Percentiles rank a stretch among this genome's conserved stretches.
These are phyloP conservation scores for Grammomys surdaster DNA, from an alignment of 2,113 vertebrate species.

Conservation along the genomic window DNA sequence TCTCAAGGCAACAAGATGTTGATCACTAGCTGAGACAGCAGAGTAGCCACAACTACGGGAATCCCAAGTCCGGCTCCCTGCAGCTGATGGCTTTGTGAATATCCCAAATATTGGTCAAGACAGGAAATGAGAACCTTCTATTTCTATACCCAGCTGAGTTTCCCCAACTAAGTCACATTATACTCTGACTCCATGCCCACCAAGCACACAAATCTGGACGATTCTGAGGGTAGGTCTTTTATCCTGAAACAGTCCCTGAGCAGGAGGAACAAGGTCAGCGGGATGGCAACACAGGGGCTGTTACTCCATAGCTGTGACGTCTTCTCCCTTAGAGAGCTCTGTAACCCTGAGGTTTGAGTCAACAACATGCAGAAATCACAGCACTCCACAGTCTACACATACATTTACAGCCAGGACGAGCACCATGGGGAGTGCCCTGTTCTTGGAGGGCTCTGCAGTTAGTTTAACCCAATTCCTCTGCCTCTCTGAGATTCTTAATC, in stretches of 20 bases:
- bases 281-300: fast-evolving
- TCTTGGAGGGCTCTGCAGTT: not conserved
- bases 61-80: too few relatives aligned
- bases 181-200: not conserved
- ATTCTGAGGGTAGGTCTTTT: not conserved
- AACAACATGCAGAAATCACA: fast-evolving
- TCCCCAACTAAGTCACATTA: not conserved
- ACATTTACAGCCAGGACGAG: not conserved
- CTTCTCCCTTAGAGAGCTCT: not conserved
- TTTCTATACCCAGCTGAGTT: fast-evolving
- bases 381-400: fast-evolving
- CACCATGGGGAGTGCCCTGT: fast-evolving
- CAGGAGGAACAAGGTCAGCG: fast-evolving
- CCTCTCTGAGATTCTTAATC: not conserved
- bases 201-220: not conserved
- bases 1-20: not conserved
- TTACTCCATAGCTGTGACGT: not conserved
- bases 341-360: not conserved
- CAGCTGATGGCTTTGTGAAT: not conserved
- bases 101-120: too few relatives aligned
- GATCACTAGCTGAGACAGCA: not conserved
- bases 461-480: fast-evolving
- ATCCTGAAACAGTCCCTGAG: not conserved
- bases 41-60: not conserved
- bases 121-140: not conserved